A percentile compares a stretch with the other conserved stretches of the same genome.
These are phyloP conservation scores for Mallotus villosus DNA, from an alignment of 2,797 vertebrate species.

Conservation along the genomic window DNA sequence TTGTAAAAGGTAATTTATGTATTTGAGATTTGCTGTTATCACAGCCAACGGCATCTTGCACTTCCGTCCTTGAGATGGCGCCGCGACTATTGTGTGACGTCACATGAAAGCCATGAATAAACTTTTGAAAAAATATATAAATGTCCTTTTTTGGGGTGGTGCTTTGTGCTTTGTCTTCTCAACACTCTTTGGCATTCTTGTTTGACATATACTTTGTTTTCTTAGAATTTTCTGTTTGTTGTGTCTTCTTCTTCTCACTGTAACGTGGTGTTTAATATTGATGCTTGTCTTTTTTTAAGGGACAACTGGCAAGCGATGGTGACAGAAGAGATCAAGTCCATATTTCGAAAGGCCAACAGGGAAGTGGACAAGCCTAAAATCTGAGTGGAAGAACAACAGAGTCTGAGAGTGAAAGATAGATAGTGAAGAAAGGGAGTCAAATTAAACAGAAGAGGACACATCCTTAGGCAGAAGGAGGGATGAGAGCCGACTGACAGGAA, in stretches of 20 bases:
- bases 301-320: slow-evolving; percentile 82
- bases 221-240: slow-evolving; percentile 14
- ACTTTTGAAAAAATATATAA: too few relatives aligned
- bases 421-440: slow-evolving; percentile 26
- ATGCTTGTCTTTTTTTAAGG: slow-evolving; percentile 48
- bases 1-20: too few relatives aligned
- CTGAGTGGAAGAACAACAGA: slow-evolving; percentile 43
- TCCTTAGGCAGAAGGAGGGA: slow-evolving; percentile 13
- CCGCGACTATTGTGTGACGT: too few relatives aligned
- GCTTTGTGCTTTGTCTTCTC: too few relatives aligned
- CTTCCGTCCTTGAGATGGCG: too few relatives aligned
- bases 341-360: slow-evolving; percentile 78
- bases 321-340: slow-evolving; percentile 77
- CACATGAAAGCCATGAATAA: too few relatives aligned
- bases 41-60: too few relatives aligned
- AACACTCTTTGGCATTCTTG: not conserved
- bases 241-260: not conserved
- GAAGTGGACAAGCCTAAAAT: slow-evolving; percentile 71
- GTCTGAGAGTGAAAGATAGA: slow-evolving; percentile 1
- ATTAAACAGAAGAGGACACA: slow-evolving; percentile 28
- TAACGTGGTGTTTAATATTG: not conserved
- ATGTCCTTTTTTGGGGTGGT: slow-evolving; percentile 10
- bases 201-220: not conserved
- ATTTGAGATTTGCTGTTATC: too few relatives aligned
- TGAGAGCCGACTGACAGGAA: slow-evolving; percentile 21